A percentile compares a stretch with the other conserved stretches of the same genome.
Conservation (phyloP, 1,140 invertebrate species). For the Andricus grossulariae region DNA sequence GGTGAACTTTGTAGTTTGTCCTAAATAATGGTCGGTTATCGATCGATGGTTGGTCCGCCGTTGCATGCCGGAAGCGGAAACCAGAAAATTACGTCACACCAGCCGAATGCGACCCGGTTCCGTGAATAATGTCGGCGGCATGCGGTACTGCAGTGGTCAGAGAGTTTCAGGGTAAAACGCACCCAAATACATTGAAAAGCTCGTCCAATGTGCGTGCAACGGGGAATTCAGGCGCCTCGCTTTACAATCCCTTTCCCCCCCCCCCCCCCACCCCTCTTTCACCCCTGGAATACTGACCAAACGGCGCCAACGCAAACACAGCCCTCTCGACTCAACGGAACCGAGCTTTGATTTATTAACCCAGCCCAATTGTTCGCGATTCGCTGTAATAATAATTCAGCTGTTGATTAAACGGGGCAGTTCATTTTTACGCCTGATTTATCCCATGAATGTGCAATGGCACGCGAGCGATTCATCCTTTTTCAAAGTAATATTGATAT, state of each 20-base stretch:
- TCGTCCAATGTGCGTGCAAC: background rate
- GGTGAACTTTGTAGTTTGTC: background rate
- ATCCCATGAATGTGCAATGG: slow-evolving; percentile 36
- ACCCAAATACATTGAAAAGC: slow-evolving; percentile 9
- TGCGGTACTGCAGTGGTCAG: slow-evolving; percentile 13
- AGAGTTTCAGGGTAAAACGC: slow-evolving; percentile 9
- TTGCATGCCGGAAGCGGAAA: slow-evolving; percentile 29
- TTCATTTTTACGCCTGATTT: slow-evolving; percentile 54
- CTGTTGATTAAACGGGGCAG: slow-evolving; percentile 53
- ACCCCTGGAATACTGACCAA: slow-evolving; percentile 7
- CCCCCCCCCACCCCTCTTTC: slow-evolving; percentile 1
- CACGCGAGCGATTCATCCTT: slow-evolving; percentile 25
- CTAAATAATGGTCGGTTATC: background rate
- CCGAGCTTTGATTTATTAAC: slow-evolving; percentile 54
- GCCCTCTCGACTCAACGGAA: slow-evolving; percentile 24
- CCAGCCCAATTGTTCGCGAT: slow-evolving; percentile 50
- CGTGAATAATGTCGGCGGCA: slow-evolving; percentile 19
- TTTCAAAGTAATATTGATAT: slow-evolving; percentile 19
- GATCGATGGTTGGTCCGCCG: background rate
- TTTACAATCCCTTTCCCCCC: slow-evolving; percentile 36
- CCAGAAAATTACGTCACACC: slow-evolving; percentile 28
- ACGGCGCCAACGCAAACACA: slow-evolving; percentile 13
- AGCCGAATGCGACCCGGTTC: slow-evolving; percentile 20
- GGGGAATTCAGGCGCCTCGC: slow-evolving; percentile 12
- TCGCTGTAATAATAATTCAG: slow-evolving; percentile 51